Base-by-base conservation (phyloP, 1,140 invertebrate genomes). In the Matsumurasca onukii region DNA sequence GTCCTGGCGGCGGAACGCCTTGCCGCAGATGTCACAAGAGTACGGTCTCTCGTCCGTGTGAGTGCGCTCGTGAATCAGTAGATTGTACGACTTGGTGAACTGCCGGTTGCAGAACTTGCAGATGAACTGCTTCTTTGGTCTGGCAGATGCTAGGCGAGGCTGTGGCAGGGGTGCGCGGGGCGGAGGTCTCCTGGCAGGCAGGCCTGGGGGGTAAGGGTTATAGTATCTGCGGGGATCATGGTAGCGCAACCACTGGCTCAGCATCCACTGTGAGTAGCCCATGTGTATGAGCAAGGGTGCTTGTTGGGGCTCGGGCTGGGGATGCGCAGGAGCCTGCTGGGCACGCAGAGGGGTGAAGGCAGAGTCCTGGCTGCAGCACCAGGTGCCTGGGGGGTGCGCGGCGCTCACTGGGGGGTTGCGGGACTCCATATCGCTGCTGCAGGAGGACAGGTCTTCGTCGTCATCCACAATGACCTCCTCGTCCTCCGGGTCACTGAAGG, bases 41-140 rank as follows among this genome's bases (percentile, higher is more conserved):
- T 97, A 99, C 1, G 97, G 98, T 66, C 97, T 81, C 79, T 99
- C 98, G 80, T 99, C 95, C 1, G 98, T 99, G 78, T 99, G 98
- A 1, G 96, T 99, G 73, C 96, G 85, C 80, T 98, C 94, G 81
- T 99, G 97, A 73, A 99, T 99, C 57, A 98, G 82, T 61, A 99
- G 85, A 79, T 99, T 99, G 82, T 99, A 99, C 20, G 94, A 93
- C 82, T 99, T 99, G 66, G 97, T 97, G 80, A 99, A 99, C 76
- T 98, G 92, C 45, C 98, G 86, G 76, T 93, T 92, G 81, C 98
- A 99, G 79, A 94, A 99, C 77, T 95, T 94, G 84, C 98, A 99
- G 69, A 84, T 80, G 78, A 91, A 92, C 76, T 92, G 84, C 74
- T 89, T 87, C 74, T 89, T 86, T 15, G 87, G 85, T 66, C 88